Base-by-base conservation (phyloP, 2,888 invertebrate species). In the Parthenolecanium corni region DNA sequence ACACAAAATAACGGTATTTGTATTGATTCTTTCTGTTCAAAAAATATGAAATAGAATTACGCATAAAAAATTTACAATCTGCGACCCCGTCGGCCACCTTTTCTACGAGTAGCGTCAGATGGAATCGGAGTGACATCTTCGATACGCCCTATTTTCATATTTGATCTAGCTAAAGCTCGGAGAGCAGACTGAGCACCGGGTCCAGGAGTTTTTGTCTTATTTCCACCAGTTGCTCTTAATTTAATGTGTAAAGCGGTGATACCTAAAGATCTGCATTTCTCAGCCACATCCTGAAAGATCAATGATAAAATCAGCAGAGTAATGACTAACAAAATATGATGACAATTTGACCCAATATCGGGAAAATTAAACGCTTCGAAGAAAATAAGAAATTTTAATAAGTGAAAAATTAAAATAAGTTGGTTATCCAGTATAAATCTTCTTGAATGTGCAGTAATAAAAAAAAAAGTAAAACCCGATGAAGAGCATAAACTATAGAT, bases 101-200 rank as follows among this genome's bases (percentile, higher is more conserved):
- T 98, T 83, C 97, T 93, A 74, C 98, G 87, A 62, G 97, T 98
- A 67, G 93, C 89, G 78, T 99, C 98, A 64, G 96, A 95, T 72
- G 98, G 98, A 76, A 98, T 97, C 21, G 98, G 98, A 11, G 98
- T 98, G 11, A 98, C 98, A 81, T 98, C 98, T 78, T 92, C 96
- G 74, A 98, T 98, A 72, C 98, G 87, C 57, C 98, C 98, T 76
- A 98, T 98, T 77, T 97, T 97, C 94, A 98, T 97, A 71, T 90
- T 93, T 65, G 96, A 92, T 76, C 98, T 91, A 70, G 98, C 98
- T 69, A 99, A 80, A 70, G 98, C 98, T 71, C 98, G 83, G 61
- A 99, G 83, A 52, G 98, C 98, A 64, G 97, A 96, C 77, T 91
- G 92, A 44, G 97, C 98, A 68, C 98, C 98, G 20, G 98, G 98